Evolutionary conservation across 2,113 vertebrate species (phyloP), one percentile per base, ranked within the genome.

Genomic region (Brienomyrus brachyistius): DNA sequence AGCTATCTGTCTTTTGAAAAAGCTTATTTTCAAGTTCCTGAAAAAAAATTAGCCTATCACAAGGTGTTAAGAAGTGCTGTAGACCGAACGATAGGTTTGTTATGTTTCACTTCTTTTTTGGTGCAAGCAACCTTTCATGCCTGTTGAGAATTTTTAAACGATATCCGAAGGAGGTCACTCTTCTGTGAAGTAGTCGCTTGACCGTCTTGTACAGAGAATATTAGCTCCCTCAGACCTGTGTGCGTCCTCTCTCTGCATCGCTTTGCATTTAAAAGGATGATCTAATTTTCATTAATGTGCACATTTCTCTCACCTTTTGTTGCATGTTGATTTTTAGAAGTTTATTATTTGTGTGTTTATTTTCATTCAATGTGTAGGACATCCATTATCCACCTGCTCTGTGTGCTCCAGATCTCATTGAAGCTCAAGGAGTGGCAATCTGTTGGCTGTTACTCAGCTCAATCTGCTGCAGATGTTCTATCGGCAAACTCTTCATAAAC

Each of bases 231-330:
- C 91, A 48, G 19, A 27, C 80, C 9, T 91, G 89, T 90, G 92
- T 92, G 89, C 89, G 91, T 94, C 91, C 90, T 93, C 91, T 93
- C 91, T 94, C 91, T 87, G 93, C 95, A 94, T 94, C 94, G 95
- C 95, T 96, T 95, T 95, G 95, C 95, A 94, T 94, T 91, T 94
- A 92, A 93, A 95, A 95, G 95, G 95, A 96, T 96, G 95, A 96
- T 96, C 95, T 96, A 96, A 97, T 95, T 94, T 91, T 94, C 91
- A 93, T 92, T 92, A 91, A 90, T 91, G 92, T 27, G 51, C 47
- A 43, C 86, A 66, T 88, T 62, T 92, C 56, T 62, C 59, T 50
- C 50, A 51, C 21, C 66, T 88, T 48, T 51, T 59, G 66, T 87
- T 62, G 40, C 27, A 66, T 47, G 45, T 91, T 77, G 51, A 51